A percentile compares a stretch with the other conserved stretches of the same genome.
phyloP scores from a whole-genome alignment of 1,140 invertebrate species.

The Oscheius sp. region DNA sequence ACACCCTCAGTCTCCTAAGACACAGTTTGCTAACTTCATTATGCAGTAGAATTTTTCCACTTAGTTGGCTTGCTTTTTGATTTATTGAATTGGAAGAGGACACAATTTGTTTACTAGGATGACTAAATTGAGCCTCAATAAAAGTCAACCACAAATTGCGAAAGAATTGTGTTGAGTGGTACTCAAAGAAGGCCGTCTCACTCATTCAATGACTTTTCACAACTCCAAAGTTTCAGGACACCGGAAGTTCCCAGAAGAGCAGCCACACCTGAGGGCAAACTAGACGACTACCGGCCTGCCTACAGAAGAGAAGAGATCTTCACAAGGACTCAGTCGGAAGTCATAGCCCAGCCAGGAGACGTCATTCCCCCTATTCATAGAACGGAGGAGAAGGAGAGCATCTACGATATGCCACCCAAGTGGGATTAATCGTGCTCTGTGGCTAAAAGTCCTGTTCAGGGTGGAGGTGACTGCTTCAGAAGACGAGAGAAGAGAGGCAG shows the following conservation, averaged over 20 bases:
- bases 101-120: too few species aligned
- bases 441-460: neutral
- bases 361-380: slow-evolving; percentile 11
- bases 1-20: too few species aligned
- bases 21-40: too few species aligned
- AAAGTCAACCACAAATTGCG: too few species aligned
- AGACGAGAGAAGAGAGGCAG: slow-evolving; percentile 13
- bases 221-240: neutral
- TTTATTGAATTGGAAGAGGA: too few species aligned
- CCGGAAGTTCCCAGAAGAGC: neutral
- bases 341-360: slow-evolving; percentile 4
- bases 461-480: neutral
- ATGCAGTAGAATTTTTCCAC: too few species aligned
- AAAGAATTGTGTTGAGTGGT: too few species aligned
- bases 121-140: too few species aligned
- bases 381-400: slow-evolving; percentile 24
- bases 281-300: slow-evolving; percentile 10
- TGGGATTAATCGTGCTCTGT: neutral
- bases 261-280: slow-evolving; percentile 10
- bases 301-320: neutral
- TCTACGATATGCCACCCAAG: slow-evolving; percentile 31
- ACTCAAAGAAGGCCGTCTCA: too few species aligned
- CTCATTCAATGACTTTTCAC: too few species aligned
- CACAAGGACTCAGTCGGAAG: slow-evolving; percentile 29
- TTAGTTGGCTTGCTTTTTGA: too few species aligned